A percentile compares a stretch with the other conserved stretches of the same genome.
Conservation (phyloP, 2,888 invertebrate genomes). For the Hirtodrosophila duncani region DNA sequence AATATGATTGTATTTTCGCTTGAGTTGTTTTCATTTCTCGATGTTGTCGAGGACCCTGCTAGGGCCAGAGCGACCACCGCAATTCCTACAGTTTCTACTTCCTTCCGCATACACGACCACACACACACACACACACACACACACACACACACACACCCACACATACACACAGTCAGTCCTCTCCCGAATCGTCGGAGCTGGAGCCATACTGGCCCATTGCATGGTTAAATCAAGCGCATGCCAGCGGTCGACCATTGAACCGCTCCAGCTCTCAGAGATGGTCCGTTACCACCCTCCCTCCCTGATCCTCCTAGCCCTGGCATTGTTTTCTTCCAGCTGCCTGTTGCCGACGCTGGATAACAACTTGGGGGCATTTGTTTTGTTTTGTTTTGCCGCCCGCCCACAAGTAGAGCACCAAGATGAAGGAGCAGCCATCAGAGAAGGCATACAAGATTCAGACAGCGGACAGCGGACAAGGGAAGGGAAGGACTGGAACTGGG, state of each 20-base stretch:
- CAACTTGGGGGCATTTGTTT: conserved; percentile 49
- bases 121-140: conserved; percentile 5
- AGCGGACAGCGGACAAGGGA: neutral
- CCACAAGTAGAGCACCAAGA: too few relatives aligned
- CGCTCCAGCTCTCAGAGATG: too few relatives aligned
- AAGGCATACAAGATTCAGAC: too few relatives aligned
- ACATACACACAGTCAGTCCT: too few relatives aligned
- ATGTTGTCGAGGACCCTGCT: conserved; percentile 59
- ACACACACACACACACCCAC: neutral
- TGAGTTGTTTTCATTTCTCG: conserved; percentile 75
- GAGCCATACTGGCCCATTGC: conserved; percentile 55
- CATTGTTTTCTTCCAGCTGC: too few relatives aligned
- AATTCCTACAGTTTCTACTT: conserved; percentile 50
- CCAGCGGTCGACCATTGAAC: conserved; percentile 63
- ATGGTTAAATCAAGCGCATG: conserved; percentile 68
- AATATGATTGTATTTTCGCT: conserved; percentile 77
- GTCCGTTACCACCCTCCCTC: too few relatives aligned
- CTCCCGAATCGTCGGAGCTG: too few relatives aligned
- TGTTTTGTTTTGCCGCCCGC: conserved; percentile 52
- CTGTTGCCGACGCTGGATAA: conserved; percentile 41
- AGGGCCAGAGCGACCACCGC: conserved; percentile 37
- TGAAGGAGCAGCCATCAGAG: too few relatives aligned
- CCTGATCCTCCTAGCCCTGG: too few relatives aligned
- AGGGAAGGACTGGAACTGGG: neutral
- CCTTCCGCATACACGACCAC: conserved; percentile 31